Percentiles rank a stretch among this genome's conserved stretches.
phyloP scores from a whole-genome alignment of 2,888 invertebrate genomes.

The Petrolisthes manimaculis region DNA sequence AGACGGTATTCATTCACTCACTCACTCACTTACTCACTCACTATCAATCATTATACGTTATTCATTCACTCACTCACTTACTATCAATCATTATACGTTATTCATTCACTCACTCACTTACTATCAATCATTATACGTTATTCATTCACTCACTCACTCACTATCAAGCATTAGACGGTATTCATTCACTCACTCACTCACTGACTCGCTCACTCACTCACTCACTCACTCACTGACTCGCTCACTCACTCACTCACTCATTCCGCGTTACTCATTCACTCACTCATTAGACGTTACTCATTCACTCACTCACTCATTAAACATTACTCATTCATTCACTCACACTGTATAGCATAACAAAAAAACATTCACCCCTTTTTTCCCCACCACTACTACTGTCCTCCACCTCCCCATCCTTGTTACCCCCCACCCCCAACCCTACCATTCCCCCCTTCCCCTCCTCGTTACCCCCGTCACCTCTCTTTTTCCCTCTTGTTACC shows the following conservation, averaged over 20 bases:
- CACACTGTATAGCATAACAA: too few relatives aligned
- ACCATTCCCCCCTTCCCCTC: background rate
- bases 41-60: background rate
- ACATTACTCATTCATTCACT: too few relatives aligned
- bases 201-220: background rate
- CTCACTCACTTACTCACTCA: constrained; percentile 2
- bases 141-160: background rate
- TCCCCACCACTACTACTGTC: background rate
- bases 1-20: background rate
- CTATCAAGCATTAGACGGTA: background rate
- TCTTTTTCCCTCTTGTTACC: background rate
- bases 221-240: background rate
- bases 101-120: background rate
- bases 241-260: background rate
- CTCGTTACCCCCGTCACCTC: too few relatives aligned
- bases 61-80: background rate
- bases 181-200: background rate
- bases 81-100: background rate
- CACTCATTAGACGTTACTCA: background rate
- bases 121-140: background rate
- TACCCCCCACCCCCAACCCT: too few relatives aligned
- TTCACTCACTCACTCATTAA: background rate
- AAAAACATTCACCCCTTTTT: too few relatives aligned
- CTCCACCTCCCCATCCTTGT: too few relatives aligned
- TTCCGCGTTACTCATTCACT: background rate